phyloP scores from a whole-genome alignment of 1,140 invertebrate species.

The Pogonus chalceus region DNA sequence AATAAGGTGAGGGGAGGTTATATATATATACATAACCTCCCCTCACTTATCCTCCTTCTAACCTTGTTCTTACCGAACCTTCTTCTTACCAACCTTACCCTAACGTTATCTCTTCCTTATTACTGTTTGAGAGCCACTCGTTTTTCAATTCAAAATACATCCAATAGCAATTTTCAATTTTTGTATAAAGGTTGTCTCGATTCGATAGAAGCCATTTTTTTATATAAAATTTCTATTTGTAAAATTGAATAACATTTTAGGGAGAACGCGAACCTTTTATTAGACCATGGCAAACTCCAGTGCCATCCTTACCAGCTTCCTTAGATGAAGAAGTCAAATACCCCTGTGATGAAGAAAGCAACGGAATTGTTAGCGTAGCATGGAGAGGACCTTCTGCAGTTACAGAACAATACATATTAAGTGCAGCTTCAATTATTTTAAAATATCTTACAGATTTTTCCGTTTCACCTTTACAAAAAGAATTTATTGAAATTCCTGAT shows the following conservation, averaged over 20 bases:
- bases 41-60: too few species aligned
- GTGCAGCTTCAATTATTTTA: constrained; percentile 57
- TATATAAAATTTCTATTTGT: constrained; percentile 11
- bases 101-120: too few species aligned
- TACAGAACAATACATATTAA: constrained; percentile 43
- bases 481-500: constrained; percentile 76
- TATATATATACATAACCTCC: too few species aligned
- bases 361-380: constrained; percentile 67
- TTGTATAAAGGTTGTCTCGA: too few species aligned
- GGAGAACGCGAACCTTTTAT: constrained; percentile 46
- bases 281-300: constrained; percentile 63
- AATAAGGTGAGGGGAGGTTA: too few species aligned
- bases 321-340: constrained; percentile 48
- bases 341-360: constrained; percentile 77
- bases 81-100: too few species aligned
- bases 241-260: constrained; percentile 32
- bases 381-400: constrained; percentile 75
- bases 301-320: constrained; percentile 50
- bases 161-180: neutral
- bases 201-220: constrained; percentile 10
- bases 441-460: constrained; percentile 79
- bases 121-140: too few species aligned
- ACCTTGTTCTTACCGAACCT: too few species aligned
- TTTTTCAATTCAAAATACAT: too few species aligned
- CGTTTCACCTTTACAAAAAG: constrained; percentile 70